These are phyloP conservation scores for Anguilla megastoma DNA, from an alignment of 2,797 vertebrate species.

Conservation along the genomic window DNA sequence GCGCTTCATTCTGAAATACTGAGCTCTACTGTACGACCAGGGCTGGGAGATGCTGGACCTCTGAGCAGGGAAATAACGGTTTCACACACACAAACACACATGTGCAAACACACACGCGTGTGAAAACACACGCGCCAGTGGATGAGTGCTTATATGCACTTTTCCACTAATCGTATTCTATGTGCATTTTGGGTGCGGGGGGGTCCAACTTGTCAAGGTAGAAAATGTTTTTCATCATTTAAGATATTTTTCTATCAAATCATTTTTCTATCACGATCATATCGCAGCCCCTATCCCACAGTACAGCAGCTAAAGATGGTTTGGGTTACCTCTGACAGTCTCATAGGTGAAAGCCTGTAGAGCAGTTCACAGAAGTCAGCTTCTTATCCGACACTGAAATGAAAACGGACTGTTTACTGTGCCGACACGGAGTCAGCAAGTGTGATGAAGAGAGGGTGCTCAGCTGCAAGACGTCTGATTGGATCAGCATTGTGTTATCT, in stretches of 20 bases:
- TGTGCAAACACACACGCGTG: background rate
- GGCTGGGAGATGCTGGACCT: background rate
- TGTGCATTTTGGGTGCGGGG: background rate
- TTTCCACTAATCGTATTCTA: too few relatives aligned
- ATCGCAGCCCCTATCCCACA: background rate
- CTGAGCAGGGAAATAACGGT: background rate
- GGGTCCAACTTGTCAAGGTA: background rate
- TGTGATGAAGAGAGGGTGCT: too few relatives aligned
- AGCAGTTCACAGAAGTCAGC: background rate
- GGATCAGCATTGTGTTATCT: too few relatives aligned
- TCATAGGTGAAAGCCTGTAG: background rate
- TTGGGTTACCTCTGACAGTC: background rate
- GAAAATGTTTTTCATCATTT: background rate
- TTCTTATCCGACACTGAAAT: background rate
- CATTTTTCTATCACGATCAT: background rate
- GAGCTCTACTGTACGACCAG: background rate
- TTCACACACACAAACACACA: background rate
- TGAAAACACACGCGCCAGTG: background rate
- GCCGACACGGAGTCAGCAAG: too few relatives aligned
- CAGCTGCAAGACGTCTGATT: too few relatives aligned
- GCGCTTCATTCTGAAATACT: background rate
- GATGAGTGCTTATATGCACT: background rate
- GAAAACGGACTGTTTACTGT: too few relatives aligned
- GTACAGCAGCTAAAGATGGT: background rate
- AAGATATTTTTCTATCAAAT: background rate